Conservation (phyloP, 35 echinoderm and acorn worm species). For the Heliocidaris tuberculata region DNA sequence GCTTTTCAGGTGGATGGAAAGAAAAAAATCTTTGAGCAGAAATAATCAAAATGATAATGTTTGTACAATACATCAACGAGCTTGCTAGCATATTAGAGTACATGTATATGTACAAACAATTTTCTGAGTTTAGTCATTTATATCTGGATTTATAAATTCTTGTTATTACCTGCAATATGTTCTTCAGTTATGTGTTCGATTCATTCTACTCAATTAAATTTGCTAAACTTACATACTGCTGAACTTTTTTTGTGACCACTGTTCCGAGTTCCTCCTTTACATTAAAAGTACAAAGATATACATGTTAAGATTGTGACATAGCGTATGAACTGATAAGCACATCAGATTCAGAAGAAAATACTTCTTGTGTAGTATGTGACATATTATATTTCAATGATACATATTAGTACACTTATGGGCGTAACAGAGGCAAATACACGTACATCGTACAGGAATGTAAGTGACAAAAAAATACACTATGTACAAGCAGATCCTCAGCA, state of each 20-base stretch:
- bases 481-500: neutral
- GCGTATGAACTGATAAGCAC: neutral
- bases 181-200: neutral
- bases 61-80: neutral
- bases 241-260: neutral
- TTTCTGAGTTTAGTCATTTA: neutral
- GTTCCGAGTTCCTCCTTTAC: neutral
- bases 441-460: conserved; percentile 3
- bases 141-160: neutral
- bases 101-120: neutral
- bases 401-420: conserved; percentile 35
- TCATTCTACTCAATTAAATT: neutral
- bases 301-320: neutral
- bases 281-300: too few species aligned
- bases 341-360: neutral
- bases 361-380: neutral
- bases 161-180: neutral
- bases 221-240: too few species aligned
- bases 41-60: neutral
- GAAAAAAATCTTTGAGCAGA: neutral
- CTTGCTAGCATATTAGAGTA: neutral
- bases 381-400: conserved; percentile 1
- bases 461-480: neutral
- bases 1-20: neutral
- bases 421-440: neutral